Conservation (phyloP, 2,888 invertebrate species). For the Caenorhabditis zanzibari region DNA sequence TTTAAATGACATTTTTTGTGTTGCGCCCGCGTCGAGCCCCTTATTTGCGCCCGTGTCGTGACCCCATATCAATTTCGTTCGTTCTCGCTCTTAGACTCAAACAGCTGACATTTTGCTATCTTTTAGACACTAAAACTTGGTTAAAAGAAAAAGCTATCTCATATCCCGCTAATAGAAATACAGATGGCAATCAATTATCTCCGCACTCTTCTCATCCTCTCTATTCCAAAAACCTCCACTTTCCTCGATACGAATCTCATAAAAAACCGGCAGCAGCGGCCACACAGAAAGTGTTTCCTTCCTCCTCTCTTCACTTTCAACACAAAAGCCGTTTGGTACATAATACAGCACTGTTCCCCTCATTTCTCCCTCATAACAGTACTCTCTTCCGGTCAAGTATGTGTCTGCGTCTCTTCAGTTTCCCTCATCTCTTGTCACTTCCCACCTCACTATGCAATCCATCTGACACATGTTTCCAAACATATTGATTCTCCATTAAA, state of each 20-base stretch:
- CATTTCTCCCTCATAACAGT: conserved; percentile 41
- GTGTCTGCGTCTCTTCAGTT: conserved; percentile 39
- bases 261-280: conserved; percentile 44
- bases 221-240: conserved; percentile 29
- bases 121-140: not conserved
- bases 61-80: conserved; percentile 48
- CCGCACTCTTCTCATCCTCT: conserved; percentile 11
- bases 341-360: conserved; percentile 33
- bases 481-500: conserved; percentile 45
- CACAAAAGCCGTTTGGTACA: conserved; percentile 60
- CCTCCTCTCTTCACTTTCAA: conserved; percentile 26
- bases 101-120: conserved; percentile 42
- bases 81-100: conserved; percentile 25
- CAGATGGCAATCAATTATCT: conserved; percentile 47
- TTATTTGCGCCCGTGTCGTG: conserved; percentile 62
- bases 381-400: conserved; percentile 39
- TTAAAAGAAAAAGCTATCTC: not conserved
- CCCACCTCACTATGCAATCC: conserved; percentile 55
- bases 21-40: conserved; percentile 11
- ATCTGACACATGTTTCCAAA: conserved; percentile 63
- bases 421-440: conserved; percentile 32
- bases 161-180: conserved; percentile 21
- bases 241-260: conserved; percentile 43
- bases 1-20: conserved; percentile 36
- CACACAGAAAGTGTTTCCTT: conserved; percentile 35